Conservation (phyloP, 2,113 vertebrate genomes). For the Hippoglossus stenolepis region DNA sequence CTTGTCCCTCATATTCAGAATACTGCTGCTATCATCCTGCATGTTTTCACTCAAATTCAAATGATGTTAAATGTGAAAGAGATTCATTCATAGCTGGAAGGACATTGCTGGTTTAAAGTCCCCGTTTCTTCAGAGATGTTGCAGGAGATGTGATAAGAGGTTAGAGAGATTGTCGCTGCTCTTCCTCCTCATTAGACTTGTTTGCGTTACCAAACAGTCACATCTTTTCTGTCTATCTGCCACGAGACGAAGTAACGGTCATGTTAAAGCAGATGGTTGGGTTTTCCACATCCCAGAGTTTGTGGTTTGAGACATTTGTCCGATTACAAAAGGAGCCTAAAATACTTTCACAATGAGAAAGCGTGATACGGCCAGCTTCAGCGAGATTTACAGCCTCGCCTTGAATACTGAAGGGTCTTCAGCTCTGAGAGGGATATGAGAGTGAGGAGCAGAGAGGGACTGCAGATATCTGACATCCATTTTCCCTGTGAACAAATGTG, state of each 20-base stretch:
- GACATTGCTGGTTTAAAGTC: background rate
- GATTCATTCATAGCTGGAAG: slow-evolving; percentile 7
- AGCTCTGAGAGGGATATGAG: slow-evolving; percentile 41
- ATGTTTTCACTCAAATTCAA: slow-evolving; percentile 27
- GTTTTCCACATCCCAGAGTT: slow-evolving; percentile 30
- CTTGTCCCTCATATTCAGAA: slow-evolving; percentile 12
- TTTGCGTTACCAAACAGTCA: background rate
- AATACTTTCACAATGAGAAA: slow-evolving; percentile 45
- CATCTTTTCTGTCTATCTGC: slow-evolving; percentile 6
- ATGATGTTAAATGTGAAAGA: slow-evolving; percentile 20
- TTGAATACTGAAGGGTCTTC: slow-evolving; percentile 40
- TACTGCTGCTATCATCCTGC: slow-evolving; percentile 12
- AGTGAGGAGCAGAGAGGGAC: slow-evolving; percentile 31
- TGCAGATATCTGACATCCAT: slow-evolving; percentile 42
- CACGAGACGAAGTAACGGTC: background rate
- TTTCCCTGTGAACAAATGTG: slow-evolving; percentile 58
- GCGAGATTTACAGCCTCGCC: slow-evolving; percentile 60
- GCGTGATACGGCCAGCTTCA: slow-evolving; percentile 9
- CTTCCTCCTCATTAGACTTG: background rate
- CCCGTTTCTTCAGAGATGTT: background rate
- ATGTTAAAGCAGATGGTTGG: background rate
- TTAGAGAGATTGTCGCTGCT: background rate
- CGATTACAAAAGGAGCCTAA: slow-evolving; percentile 38
- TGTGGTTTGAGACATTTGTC: slow-evolving; percentile 29
- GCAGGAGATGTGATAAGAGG: background rate